These are phyloP conservation scores for Etia nguti DNA, from an alignment of 2,113 vertebrate species.

Conservation along the genomic window DNA sequence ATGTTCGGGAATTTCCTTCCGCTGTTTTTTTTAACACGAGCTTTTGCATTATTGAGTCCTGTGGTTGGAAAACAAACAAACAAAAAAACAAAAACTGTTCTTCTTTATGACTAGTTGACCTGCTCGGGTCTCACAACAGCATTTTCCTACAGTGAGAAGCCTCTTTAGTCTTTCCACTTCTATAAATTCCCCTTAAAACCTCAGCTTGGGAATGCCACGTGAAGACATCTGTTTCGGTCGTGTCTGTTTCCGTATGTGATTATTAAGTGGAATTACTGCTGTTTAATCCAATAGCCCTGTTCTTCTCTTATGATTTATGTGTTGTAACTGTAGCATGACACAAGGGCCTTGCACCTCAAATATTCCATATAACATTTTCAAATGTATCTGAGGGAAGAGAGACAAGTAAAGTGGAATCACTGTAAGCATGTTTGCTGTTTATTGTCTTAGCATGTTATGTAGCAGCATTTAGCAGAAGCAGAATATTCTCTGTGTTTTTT, in stretches of 20 bases:
- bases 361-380: not conserved
- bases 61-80: not conserved
- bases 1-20: not conserved
- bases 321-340: not conserved
- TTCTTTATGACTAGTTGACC: not conserved
- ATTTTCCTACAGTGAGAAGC: not conserved
- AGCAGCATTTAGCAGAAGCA: not conserved
- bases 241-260: not conserved
- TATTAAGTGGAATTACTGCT: conserved; percentile 5
- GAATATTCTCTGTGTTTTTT: not conserved
- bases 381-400: not conserved
- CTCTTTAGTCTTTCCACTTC: not conserved
- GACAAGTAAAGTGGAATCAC: not conserved
- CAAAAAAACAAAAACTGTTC: not conserved
- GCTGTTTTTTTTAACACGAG: not conserved
- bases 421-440: not conserved
- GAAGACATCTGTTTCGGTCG: not conserved
- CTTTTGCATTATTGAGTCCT: not conserved
- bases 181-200: not conserved
- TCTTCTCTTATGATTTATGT: not conserved
- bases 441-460: not conserved
- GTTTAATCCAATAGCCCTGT: not conserved
- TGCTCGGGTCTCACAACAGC: not conserved
- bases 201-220: conserved; percentile 1
- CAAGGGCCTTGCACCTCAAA: not conserved